A percentile compares a stretch with the other conserved stretches of the same genome.
phyloP scores from a whole-genome alignment of 2,113 vertebrate species.

The Coracopsis vasa region DNA sequence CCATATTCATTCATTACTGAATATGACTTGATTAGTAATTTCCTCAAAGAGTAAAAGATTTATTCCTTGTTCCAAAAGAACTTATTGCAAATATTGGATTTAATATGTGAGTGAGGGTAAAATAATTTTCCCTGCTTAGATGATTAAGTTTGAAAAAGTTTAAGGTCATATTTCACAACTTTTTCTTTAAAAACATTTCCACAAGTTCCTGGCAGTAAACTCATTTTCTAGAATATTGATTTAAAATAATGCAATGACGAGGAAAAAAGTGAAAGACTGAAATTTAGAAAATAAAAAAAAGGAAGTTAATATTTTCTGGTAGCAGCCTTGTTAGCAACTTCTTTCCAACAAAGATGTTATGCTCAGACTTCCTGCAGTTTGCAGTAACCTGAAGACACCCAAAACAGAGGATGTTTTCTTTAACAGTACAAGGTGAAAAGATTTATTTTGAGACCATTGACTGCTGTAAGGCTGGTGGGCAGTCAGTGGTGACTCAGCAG shows the following conservation, averaged over 20 bases:
- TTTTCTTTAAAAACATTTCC: not conserved
- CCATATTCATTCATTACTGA: not conserved
- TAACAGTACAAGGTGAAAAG: not conserved
- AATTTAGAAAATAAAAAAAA: not conserved
- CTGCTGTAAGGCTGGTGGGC: not conserved
- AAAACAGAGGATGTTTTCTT: not conserved
- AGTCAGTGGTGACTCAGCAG: not conserved
- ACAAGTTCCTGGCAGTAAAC: not conserved
- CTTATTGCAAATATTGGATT: not conserved
- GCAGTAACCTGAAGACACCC: not conserved
- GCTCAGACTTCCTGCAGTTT: not conserved
- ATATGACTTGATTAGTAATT: not conserved
- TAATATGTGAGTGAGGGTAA: not conserved
- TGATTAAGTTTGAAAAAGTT: not conserved
- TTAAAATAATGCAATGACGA: not conserved
- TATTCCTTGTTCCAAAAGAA: not conserved
- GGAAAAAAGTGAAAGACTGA: not conserved
- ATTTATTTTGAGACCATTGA: not conserved
- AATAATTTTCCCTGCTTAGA: not conserved
- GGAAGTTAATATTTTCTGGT: not conserved
- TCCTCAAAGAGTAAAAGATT: not conserved
- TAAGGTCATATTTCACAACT: not conserved
- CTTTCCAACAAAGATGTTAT: not conserved
- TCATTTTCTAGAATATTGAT: not conserved
- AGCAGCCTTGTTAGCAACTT: not conserved